phyloP scores from a whole-genome alignment of 2,113 vertebrate genomes.

The Cavia porcellus region DNA sequence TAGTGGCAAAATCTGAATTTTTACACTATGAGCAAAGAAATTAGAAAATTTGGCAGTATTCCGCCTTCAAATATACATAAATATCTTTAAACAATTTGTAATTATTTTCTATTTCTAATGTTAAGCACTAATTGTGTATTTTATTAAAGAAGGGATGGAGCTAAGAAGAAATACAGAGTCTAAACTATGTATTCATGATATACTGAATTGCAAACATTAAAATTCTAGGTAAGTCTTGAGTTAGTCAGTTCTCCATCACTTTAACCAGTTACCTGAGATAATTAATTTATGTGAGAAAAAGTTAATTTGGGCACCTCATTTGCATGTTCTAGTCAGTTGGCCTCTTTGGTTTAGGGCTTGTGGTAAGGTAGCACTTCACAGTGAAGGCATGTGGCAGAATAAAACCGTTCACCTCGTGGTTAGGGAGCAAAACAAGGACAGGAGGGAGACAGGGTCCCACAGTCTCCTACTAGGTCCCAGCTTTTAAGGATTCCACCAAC shows the following conservation, averaged over 20 bases:
- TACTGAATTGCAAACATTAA: background rate
- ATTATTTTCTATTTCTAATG: slow-evolving; percentile 22
- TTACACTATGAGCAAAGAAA: slow-evolving; percentile 25
- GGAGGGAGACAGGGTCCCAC: background rate
- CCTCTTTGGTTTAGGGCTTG: background rate
- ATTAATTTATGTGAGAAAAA: background rate
- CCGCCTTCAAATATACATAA: background rate
- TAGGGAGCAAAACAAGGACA: background rate
- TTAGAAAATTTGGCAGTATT: background rate
- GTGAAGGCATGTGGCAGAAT: too few species aligned
- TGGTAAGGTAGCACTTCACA: background rate
- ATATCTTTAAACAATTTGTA: background rate
- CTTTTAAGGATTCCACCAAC: background rate
- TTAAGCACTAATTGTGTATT: background rate
- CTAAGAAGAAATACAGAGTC: background rate
- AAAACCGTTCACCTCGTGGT: background rate
- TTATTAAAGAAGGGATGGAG: background rate
- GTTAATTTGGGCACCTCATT: background rate
- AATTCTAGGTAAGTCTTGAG: background rate
- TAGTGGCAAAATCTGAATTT: background rate
- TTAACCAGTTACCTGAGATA: background rate
- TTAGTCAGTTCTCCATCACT: background rate
- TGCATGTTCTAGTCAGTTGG: background rate
- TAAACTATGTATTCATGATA: background rate
- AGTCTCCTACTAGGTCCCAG: background rate